phyloP scores from a whole-genome alignment of 2,797 vertebrate genomes.

The Lepilemur septentrionalis region DNA sequence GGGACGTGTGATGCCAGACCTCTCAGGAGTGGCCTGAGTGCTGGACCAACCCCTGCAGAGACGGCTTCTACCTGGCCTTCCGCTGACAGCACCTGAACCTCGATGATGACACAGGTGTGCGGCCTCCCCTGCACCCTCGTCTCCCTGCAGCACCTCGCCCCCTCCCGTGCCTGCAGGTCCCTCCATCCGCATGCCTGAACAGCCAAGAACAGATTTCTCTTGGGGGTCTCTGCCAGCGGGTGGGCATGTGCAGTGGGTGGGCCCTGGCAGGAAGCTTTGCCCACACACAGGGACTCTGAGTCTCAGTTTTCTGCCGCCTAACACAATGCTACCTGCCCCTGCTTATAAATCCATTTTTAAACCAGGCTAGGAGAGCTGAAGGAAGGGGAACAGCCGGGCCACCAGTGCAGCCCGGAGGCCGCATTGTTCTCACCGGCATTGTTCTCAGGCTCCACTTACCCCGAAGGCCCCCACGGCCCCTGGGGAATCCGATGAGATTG shows the following conservation, averaged over 20 bases:
- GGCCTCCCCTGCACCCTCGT: neutral
- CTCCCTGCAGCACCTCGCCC: neutral
- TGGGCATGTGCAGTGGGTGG: neutral
- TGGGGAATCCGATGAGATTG: constrained; percentile 55
- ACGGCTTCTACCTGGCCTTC: neutral
- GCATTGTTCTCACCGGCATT: constrained; percentile 45
- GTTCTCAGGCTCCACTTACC: constrained; percentile 52
- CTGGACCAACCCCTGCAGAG: neutral
- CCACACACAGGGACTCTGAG: neutral
- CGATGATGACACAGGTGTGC: neutral
- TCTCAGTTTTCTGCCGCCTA: neutral
- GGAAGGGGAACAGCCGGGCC: constrained; percentile 41
- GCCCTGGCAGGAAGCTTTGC: neutral
- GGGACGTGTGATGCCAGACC: neutral
- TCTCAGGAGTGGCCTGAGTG: neutral
- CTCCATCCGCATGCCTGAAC: neutral
- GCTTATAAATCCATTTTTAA: constrained; percentile 29
- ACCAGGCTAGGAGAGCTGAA: constrained; percentile 1
- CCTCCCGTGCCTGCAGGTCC: neutral
- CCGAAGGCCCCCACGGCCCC: constrained; percentile 37
- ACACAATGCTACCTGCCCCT: neutral
- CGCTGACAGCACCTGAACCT: neutral
- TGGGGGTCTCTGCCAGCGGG: too few relatives aligned
- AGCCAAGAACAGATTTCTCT: neutral
- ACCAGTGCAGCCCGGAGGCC: constrained; percentile 9